A percentile compares a stretch with the other conserved stretches of the same genome.
Conservation (phyloP, 2,888 invertebrate genomes). For the Athalia cordata region DNA sequence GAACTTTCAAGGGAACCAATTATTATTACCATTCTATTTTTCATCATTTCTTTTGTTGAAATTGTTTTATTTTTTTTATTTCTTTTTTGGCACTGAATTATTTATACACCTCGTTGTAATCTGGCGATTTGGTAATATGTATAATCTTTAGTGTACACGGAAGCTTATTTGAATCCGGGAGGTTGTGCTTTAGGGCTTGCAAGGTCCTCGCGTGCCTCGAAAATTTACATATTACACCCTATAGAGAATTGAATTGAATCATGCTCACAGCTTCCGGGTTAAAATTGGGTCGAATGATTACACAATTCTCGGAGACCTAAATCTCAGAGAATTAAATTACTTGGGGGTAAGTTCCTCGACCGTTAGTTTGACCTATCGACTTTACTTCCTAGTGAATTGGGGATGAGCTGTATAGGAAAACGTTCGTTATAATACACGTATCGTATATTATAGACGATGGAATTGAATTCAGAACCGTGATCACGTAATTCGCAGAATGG, state of each 20-base stretch:
- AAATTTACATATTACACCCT: conserved; percentile 7
- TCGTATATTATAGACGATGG: too few relatives aligned
- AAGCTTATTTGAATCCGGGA: not conserved
- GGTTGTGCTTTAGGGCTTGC: not conserved
- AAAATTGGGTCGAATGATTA: conserved; percentile 40
- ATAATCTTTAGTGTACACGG: conserved; percentile 2
- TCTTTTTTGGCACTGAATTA: too few relatives aligned
- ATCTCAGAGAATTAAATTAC: conserved; percentile 1
- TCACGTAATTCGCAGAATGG: too few relatives aligned
- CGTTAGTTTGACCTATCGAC: conserved; percentile 3
- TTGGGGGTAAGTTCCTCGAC: not conserved
- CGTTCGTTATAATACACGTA: too few relatives aligned
- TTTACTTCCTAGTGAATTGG: not conserved
- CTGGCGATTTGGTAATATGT: not conserved
- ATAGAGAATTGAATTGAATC: conserved; percentile 22
- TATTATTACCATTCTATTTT: too few relatives aligned
- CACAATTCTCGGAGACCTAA: conserved; percentile 12
- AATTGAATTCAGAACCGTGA: too few relatives aligned
- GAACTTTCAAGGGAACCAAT: too few relatives aligned
- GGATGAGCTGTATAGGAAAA: too few relatives aligned
- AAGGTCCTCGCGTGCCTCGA: not conserved
- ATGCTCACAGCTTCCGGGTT: conserved; percentile 25
- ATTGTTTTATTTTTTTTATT: too few relatives aligned
- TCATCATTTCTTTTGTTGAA: too few relatives aligned
- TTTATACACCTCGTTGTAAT: too few relatives aligned